phyloP scores from a whole-genome alignment of 2,888 invertebrate genomes.

The Chymomyza fuscimana region DNA sequence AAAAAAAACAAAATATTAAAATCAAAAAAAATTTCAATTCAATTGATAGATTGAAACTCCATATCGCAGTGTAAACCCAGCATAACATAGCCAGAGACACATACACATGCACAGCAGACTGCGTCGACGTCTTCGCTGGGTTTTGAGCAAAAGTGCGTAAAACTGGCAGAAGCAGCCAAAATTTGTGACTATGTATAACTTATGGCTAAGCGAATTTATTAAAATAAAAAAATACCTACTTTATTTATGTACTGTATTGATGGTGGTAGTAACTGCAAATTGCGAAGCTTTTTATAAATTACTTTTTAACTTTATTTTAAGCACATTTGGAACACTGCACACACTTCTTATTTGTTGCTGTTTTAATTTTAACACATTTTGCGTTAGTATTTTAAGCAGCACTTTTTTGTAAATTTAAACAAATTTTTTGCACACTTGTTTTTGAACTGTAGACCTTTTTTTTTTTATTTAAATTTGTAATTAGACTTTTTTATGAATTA shows the following conservation, averaged over 20 bases:
- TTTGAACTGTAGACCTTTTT: neutral
- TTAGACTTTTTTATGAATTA: neutral
- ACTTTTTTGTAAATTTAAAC: neutral
- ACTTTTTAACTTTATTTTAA: neutral
- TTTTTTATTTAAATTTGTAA: neutral
- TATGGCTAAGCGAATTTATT: neutral
- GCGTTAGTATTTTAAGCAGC: no score
- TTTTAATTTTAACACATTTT: neutral
- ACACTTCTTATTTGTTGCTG: neutral
- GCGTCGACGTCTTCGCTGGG: neutral
- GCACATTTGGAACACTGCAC: neutral
- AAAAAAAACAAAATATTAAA: no score
- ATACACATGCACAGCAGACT: neutral
- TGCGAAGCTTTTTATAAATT: neutral
- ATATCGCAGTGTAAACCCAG: no score
- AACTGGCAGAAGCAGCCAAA: neutral
- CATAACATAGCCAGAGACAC: constrained; percentile 14
- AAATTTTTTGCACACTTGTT: neutral
- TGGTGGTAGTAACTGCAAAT: neutral
- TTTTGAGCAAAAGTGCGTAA: neutral
- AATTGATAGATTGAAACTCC: no score
- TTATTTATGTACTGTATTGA: neutral
- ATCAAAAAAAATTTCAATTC: no score
- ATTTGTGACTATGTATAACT: neutral
- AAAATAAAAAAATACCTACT: neutral